These are phyloP conservation scores for crab-eating macaque (Macaca fascicularis) DNA, from an alignment of 2,113 vertebrate genomes.

Conservation along the genomic window DNA sequence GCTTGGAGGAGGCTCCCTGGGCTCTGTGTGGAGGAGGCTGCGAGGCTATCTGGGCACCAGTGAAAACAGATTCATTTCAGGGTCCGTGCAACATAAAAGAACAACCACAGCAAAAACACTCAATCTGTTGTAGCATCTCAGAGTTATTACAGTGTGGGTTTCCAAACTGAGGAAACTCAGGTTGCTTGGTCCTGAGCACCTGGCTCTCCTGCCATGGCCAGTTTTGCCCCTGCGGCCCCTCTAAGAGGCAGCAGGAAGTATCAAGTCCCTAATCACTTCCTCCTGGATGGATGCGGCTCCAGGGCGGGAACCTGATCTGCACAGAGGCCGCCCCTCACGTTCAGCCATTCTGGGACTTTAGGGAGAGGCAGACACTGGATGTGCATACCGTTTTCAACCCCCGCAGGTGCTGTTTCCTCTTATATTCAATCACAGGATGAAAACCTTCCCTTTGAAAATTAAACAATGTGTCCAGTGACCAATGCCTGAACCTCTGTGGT, in stretches of 20 bases:
- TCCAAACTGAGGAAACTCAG: not conserved
- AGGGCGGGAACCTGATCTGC: not conserved
- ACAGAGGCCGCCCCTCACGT: not conserved
- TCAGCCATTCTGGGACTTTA: not conserved
- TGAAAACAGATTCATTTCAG: not conserved
- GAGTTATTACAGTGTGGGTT: not conserved
- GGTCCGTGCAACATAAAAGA: not conserved
- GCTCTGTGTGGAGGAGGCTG: not conserved
- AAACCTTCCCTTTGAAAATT: not conserved
- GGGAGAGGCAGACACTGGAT: not conserved
- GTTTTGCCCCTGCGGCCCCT: not conserved
- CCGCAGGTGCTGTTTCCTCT: not conserved
- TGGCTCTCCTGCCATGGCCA: not conserved
- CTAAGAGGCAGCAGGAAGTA: not conserved
- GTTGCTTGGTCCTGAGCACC: not conserved
- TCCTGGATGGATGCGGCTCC: not conserved
- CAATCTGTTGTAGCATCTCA: not conserved
- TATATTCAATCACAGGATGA: not conserved
- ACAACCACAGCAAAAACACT: too few species aligned
- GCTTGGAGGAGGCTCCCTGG: not conserved
- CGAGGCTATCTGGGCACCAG: rapidly evolving
- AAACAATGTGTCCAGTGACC: not conserved
- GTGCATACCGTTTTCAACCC: not conserved
- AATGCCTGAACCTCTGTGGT: not conserved
- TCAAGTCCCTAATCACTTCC: not conserved